Evolutionary conservation across 2,888 invertebrate species (phyloP), one percentile per base, ranked within the genome.

Genomic region (Miltochrista miniata): DNA sequence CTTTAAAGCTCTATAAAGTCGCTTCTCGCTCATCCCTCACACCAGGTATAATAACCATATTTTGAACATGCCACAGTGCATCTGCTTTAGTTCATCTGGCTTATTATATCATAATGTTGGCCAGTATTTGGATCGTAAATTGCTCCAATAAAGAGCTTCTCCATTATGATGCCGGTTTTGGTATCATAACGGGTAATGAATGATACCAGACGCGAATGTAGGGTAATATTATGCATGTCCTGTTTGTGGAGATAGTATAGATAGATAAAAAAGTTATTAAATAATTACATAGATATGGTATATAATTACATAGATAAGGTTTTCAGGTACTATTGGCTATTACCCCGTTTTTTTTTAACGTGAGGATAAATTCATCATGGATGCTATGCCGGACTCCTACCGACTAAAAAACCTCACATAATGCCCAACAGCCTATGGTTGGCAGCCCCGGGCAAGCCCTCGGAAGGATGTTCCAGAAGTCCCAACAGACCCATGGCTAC

Each of bases 11-110:
- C 5, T 14, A 31, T 4, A 14, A 18, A 14, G n/a, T 34, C 49
- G 56, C 61, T 45, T 1, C 1, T 9, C 46, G 46, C 59, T 65
- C 35, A 11, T 47, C 13, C 43, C 63, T 68, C 61, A 38, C 29
- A 54, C 69, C 70, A 59, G 33, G 47, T 48, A n/a, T n/a, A 52
- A 64, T 58, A 67, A 63, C 67, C 63, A 72, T 76, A 76, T 76
- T 77, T 75, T 69, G 72, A 72, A 70, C 70, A 78, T 72, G 69
- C 74, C 72, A 74, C 76, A 74, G 66, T 74, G 77, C 76, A 80
- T 74, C 70, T 76, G 74, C 68, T 68, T 62, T 66, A 70, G 69
- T 69, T 75, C 71, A 74, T 70, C 72, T 68, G 66, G 74, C 70
- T 69, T 74, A 74, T 72, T 73, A 67, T 68, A 64, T 68, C 49